These are phyloP conservation scores for Heliconius himera DNA, from an alignment of 1,140 invertebrate species.

Conservation along the genomic window DNA sequence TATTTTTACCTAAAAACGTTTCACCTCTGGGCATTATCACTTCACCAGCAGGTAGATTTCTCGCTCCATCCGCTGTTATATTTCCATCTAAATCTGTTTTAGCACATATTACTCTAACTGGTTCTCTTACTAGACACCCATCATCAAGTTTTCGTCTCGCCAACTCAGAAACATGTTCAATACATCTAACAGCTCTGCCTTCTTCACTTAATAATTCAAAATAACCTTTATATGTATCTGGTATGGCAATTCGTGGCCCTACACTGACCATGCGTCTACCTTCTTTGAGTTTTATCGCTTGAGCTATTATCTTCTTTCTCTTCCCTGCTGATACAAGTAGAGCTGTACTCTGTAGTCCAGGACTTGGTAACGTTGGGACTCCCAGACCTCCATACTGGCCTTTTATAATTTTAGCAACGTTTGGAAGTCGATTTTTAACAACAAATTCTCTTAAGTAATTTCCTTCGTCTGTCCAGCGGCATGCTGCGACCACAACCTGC, in stretches of 20 bases:
- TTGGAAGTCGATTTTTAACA: conserved; percentile 89
- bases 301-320: conserved; percentile 92
- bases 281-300: conserved; percentile 96
- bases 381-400: conserved; percentile 95
- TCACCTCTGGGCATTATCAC: conserved; percentile 90
- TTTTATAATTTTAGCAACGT: conserved; percentile 94
- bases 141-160: conserved; percentile 89
- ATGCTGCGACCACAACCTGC: conserved; percentile 91
- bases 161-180: conserved; percentile 93
- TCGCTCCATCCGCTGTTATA: conserved; percentile 87
- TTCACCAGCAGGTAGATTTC: conserved; percentile 89
- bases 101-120: conserved; percentile 90
- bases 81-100: conserved; percentile 85
- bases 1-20: conserved; percentile 85
- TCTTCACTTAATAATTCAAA: conserved; percentile 97
- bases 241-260: conserved; percentile 92
- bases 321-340: conserved; percentile 92
- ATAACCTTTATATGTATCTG: conserved; percentile 94
- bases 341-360: conserved; percentile 91
- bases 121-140: conserved; percentile 92
- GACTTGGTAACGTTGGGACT: conserved; percentile 91
- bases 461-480: conserved; percentile 91
- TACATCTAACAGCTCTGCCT: conserved; percentile 92
- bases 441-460: conserved; percentile 91
- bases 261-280: conserved; percentile 88